Conservation (phyloP, 2,113 vertebrate species). For the Centropus unirufus region DNA sequence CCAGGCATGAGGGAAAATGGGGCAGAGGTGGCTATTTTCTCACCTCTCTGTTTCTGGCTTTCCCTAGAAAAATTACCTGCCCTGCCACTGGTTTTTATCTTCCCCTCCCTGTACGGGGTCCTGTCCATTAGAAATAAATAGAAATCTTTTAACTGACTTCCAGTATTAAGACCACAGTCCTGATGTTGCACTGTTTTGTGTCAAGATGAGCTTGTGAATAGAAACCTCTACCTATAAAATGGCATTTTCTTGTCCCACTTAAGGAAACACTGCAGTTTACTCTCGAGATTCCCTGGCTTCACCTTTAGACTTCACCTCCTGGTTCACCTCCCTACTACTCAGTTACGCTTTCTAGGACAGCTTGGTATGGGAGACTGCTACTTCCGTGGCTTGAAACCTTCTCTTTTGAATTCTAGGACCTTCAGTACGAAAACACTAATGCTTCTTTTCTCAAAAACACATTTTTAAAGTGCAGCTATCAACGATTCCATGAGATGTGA, state of each 20-base stretch:
- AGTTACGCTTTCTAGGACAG: neutral
- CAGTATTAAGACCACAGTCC: neutral
- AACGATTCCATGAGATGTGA: neutral
- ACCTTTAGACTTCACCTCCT: neutral
- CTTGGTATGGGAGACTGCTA: neutral
- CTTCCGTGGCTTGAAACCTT: neutral
- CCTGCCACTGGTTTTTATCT: neutral
- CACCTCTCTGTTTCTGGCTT: neutral
- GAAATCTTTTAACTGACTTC: neutral
- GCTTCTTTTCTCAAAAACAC: neutral
- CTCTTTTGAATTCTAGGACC: neutral
- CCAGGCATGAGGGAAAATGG: neutral
- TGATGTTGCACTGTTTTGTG: neutral
- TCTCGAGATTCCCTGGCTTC: neutral
- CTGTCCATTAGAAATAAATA: neutral
- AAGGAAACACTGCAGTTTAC: neutral
- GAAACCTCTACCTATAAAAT: neutral
- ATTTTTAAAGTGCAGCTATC: neutral
- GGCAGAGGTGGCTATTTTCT: neutral
- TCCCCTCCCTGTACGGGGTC: rapidly evolving
- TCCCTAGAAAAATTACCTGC: neutral
- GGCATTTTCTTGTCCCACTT: neutral
- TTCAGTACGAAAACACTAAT: neutral
- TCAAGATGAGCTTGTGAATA: neutral
- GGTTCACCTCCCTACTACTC: neutral